Percentiles rank a stretch among this genome's conserved stretches.
Evolutionary conservation across 2,113 vertebrate species (phyloP).

Genomic region (Lycocorax pyrrhopterus): DNA sequence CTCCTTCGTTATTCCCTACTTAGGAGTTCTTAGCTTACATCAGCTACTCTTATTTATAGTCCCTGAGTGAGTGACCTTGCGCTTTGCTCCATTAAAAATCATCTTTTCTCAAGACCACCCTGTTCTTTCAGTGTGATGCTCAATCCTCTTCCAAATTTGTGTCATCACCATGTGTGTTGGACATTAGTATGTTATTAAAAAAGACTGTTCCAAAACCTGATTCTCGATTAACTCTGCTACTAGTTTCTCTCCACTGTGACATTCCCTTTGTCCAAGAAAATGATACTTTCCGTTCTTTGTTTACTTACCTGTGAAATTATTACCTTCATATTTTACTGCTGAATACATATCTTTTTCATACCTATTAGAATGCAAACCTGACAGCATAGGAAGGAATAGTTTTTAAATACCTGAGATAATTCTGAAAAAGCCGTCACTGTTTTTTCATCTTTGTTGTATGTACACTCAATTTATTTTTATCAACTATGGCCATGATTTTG

Average conservation of each 20-base stretch:
- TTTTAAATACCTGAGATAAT: not conserved
- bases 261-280: not conserved
- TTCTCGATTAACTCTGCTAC: not conserved
- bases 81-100: not conserved
- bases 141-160: not conserved
- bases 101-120: not conserved
- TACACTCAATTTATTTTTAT: not conserved
- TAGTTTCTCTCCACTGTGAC: not conserved
- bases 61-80: slow-evolving; percentile 1
- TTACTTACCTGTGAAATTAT: not conserved
- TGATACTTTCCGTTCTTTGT: not conserved
- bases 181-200: not conserved
- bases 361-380: not conserved
- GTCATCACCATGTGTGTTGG: not conserved
- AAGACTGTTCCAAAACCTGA: not conserved
- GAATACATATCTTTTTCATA: not conserved
- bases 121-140: not conserved
- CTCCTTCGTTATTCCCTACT: not conserved
- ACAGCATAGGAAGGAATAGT: not conserved
- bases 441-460: not conserved
- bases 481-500: not conserved
- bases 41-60: not conserved
- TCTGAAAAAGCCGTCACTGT: not conserved
- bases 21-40: not conserved
- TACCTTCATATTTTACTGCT: not conserved